Conservation (phyloP, 2,888 invertebrate species). For the Parapristionchus giblindavisi region DNA sequence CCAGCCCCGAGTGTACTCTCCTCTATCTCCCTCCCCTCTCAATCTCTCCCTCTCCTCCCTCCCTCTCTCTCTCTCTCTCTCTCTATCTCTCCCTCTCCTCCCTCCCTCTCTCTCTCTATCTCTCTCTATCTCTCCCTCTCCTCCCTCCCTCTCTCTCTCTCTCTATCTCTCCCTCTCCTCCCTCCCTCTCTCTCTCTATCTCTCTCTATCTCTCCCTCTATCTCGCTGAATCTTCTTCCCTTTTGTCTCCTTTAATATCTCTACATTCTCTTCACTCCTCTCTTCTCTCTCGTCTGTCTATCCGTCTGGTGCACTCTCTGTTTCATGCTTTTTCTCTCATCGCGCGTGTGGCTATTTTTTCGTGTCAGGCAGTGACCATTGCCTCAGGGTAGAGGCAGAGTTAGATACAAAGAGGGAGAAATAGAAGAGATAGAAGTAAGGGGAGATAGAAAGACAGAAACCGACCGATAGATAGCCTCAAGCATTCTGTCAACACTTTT, state of each 20-base stretch:
- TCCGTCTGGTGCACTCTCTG: not conserved
- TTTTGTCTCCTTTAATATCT: not conserved
- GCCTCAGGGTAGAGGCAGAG: slow-evolving; percentile 35
- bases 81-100: too few relatives aligned
- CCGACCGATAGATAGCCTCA: slow-evolving; percentile 7
- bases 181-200: slow-evolving; percentile 2
- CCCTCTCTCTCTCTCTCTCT: not conserved
- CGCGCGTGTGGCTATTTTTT: slow-evolving; percentile 34
- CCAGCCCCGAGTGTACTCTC: not conserved
- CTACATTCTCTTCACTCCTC: not conserved
- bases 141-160: slow-evolving; percentile 2
- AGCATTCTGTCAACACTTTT: slow-evolving; percentile 10
- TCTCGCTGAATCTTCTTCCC: not conserved
- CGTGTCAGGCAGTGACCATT: slow-evolving; percentile 36
- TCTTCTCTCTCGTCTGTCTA: slow-evolving; percentile 14
- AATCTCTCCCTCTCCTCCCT: not conserved
- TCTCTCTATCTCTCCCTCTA: not conserved
- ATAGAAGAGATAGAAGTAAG: slow-evolving; percentile 6
- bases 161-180: slow-evolving; percentile 7
- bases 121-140: slow-evolving; percentile 4
- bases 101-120: not conserved
- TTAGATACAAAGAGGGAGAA: too few relatives aligned
- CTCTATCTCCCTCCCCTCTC: slow-evolving; percentile 10
- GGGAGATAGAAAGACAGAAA: not conserved
- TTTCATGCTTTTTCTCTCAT: not conserved